phyloP scores from a whole-genome alignment of 2,113 vertebrate species.

The Rhinolophus sinicus region DNA sequence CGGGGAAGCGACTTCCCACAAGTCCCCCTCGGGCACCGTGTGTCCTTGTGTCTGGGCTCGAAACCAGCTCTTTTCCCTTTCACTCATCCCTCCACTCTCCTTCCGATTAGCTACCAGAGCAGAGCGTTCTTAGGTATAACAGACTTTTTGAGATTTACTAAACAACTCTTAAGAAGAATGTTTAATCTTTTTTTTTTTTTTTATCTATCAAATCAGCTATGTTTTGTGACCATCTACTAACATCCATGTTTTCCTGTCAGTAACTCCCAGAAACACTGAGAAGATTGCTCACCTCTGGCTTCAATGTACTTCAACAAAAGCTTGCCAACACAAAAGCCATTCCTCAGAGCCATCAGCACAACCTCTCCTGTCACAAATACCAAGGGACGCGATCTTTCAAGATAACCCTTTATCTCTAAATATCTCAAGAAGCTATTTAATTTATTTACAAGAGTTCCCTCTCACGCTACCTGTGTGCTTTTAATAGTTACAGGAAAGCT shows the following conservation, averaged over 20 bases:
- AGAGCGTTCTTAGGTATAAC: rapidly evolving
- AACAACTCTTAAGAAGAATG: not conserved
- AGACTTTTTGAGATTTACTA: not conserved
- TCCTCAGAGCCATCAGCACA: not conserved
- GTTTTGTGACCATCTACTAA: not conserved
- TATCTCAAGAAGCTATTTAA: not conserved
- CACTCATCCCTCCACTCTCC: not conserved
- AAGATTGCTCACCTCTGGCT: not conserved
- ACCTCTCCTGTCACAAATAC: not conserved
- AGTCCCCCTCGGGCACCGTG: rapidly evolving
- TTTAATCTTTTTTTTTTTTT: not conserved
- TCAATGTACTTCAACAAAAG: not conserved
- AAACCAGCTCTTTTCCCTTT: no score
- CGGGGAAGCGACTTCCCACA: rapidly evolving
- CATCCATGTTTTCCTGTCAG: not conserved
- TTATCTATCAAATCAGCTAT: not conserved
- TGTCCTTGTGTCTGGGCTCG: no score
- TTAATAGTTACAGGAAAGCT: not conserved
- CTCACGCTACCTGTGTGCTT: not conserved
- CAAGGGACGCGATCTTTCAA: not conserved
- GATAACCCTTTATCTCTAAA: not conserved
- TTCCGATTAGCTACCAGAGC: rapidly evolving
- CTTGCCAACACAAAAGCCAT: not conserved
- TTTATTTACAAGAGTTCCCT: not conserved
- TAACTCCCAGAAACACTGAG: not conserved